Evolutionary conservation across 2,888 invertebrate species (phyloP).

Genomic region (Amblyteles armatorius): DNA sequence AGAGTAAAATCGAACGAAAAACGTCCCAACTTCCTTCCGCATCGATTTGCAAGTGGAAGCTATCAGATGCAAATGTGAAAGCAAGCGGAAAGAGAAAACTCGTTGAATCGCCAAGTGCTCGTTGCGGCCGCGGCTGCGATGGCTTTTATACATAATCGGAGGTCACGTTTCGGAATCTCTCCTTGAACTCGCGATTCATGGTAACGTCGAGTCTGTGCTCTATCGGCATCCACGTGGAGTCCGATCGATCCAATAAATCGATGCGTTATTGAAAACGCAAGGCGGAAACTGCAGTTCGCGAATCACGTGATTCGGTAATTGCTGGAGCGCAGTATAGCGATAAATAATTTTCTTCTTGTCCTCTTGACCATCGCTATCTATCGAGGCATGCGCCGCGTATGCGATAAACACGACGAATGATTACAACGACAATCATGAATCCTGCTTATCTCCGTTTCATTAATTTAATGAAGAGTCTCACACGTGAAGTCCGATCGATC

Average conservation of each 20-base stretch:
- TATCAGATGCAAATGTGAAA: not conserved
- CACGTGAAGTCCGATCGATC: slow-evolving; percentile 23
- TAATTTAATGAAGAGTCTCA: too few relatives aligned
- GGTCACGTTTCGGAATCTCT: slow-evolving; percentile 46
- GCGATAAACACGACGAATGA: too few relatives aligned
- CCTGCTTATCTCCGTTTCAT: too few relatives aligned
- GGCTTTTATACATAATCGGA: slow-evolving; percentile 42
- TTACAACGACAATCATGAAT: too few relatives aligned
- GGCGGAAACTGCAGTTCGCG: not conserved
- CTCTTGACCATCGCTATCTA: not conserved
- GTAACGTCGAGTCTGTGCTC: not conserved
- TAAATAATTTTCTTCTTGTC: not conserved
- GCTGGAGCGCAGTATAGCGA: not conserved
- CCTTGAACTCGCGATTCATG: slow-evolving; percentile 46
- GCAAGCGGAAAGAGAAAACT: not conserved
- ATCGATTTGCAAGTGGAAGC: slow-evolving; percentile 44
- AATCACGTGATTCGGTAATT: not conserved
- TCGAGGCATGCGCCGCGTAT: too few relatives aligned
- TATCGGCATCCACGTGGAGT: slow-evolving; percentile 30
- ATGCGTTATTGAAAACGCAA: not conserved
- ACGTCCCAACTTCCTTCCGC: slow-evolving; percentile 5
- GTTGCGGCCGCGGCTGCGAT: slow-evolving; percentile 16
- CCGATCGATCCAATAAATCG: not conserved
- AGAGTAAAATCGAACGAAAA: not conserved
- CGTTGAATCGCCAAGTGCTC: not conserved